A percentile compares a stretch with the other conserved stretches of the same genome.
Conservation (phyloP, 2,888 invertebrate genomes). For the Habroteleia sp. region DNA sequence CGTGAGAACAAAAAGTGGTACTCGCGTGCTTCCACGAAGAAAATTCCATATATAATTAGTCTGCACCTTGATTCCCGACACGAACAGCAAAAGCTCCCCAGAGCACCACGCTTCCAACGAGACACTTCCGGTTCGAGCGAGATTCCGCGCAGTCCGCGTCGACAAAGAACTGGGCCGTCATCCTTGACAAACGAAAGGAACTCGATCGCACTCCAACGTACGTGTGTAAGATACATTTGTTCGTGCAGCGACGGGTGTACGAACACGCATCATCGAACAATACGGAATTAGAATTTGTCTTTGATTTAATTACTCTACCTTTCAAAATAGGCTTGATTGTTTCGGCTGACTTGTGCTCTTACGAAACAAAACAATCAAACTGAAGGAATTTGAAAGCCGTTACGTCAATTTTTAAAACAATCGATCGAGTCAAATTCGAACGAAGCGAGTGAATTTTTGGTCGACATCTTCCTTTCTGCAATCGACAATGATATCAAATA, state of each 20-base stretch:
- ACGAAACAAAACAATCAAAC: not conserved
- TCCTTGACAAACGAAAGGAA: constrained; percentile 65
- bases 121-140: constrained; percentile 57
- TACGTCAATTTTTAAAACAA: not conserved
- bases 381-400: not conserved
- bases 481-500: too few relatives aligned
- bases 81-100: constrained; percentile 34
- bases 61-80: constrained; percentile 52
- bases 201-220: constrained; percentile 36
- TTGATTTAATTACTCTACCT: constrained; percentile 6
- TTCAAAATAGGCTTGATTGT: not conserved
- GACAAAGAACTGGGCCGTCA: constrained; percentile 62
- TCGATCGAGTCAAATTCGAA: not conserved
- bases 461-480: too few relatives aligned
- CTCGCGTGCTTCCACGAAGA: constrained; percentile 32
- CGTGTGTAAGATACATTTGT: constrained; percentile 5
- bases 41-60: constrained; percentile 35
- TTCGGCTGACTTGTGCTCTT: not conserved
- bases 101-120: constrained; percentile 32
- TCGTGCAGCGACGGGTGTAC: not conserved
- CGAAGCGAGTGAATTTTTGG: not conserved
- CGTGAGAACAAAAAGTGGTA: constrained; percentile 7
- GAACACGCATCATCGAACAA: constrained; percentile 25
- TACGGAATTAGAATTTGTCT: constrained; percentile 12
- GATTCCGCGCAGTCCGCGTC: constrained; percentile 51